Base-by-base conservation (phyloP, 2,797 vertebrate species). In the Hemitrygon akajei region DNA sequence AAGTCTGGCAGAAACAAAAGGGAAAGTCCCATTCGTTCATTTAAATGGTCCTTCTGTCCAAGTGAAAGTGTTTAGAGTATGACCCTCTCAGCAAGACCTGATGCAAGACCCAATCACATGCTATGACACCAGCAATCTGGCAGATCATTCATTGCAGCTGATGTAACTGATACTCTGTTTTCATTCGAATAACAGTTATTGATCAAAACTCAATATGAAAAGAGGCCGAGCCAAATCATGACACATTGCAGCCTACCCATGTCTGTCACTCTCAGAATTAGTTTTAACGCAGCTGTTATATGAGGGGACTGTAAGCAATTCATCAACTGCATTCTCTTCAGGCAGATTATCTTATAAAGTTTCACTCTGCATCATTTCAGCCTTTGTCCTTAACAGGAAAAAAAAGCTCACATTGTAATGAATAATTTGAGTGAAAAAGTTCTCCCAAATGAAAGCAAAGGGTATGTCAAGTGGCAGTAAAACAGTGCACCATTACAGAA, bases 381-480 rank as follows among this genome's bases (percentile, higher is more conserved):
- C 9, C 66, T 91, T 91, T 91, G 69, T 91, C 89, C 89, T 91
- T 11, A 73, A 9, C 34, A 69, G 89, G 47, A 47, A n/a, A 71
- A 86, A 30, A 91, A 91, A 14, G 89, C 63, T 73, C 69, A n/a
- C 89, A 71, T 91, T 91, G 89, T 71, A 91, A 73, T 73, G 63
- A 91, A 73, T 47, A 71, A 66, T 91, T 91, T 91, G 66, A 91
- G 66, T 73, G 89, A 91, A 47, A 91, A 91, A 91, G n/a, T 69
- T 34, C 89, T 91, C 37, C 63, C 22, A 73, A 86, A 91, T 40
- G 66, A 91, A 66, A 91, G 89, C 89, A 91, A 73, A 73, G 89
- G 89, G 89, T 71, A 71, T 91, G 63, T 37, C 60, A 91, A 73
- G 63, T 91, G 89, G 89, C 89, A 86, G 82, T 60, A 86, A 60